These are phyloP conservation scores for Agrochola litura DNA, from an alignment of 2,888 invertebrate species.

Conservation along the genomic window DNA sequence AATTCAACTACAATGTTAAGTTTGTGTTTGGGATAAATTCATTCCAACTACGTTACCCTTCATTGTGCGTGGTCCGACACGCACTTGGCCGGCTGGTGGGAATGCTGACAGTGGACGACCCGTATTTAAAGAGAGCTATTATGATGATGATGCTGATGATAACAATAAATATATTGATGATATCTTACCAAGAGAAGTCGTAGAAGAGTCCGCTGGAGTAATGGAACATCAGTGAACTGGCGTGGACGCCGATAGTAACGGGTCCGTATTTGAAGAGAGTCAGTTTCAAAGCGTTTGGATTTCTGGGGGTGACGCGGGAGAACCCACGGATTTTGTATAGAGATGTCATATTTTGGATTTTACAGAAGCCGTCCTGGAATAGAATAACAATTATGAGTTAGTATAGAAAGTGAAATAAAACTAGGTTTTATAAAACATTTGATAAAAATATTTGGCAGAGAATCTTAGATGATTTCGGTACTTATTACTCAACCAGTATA, in stretches of 20 bases:
- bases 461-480: background rate
- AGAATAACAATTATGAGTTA: background rate
- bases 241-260: constrained; percentile 70
- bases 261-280: constrained; percentile 77
- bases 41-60: too few relatives aligned
- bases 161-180: background rate
- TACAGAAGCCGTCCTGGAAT: constrained; percentile 73
- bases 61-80: too few relatives aligned
- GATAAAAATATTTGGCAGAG: background rate
- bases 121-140: constrained; percentile 65
- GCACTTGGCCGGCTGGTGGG: constrained; percentile 43
- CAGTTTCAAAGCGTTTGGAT: constrained; percentile 72
- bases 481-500: too few relatives aligned
- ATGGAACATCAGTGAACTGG: constrained; percentile 51
- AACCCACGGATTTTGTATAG: constrained; percentile 72
- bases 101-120: constrained; percentile 71
- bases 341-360: constrained; percentile 69
- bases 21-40: too few relatives aligned
- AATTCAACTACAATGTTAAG: too few relatives aligned
- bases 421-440: background rate
- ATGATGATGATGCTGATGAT: background rate
- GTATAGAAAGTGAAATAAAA: background rate
- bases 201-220: constrained; percentile 77
- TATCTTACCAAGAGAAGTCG: constrained; percentile 72
- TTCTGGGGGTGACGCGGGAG: constrained; percentile 69